phyloP scores from a whole-genome alignment of 2,797 vertebrate genomes.

The Liparis tanakae region DNA sequence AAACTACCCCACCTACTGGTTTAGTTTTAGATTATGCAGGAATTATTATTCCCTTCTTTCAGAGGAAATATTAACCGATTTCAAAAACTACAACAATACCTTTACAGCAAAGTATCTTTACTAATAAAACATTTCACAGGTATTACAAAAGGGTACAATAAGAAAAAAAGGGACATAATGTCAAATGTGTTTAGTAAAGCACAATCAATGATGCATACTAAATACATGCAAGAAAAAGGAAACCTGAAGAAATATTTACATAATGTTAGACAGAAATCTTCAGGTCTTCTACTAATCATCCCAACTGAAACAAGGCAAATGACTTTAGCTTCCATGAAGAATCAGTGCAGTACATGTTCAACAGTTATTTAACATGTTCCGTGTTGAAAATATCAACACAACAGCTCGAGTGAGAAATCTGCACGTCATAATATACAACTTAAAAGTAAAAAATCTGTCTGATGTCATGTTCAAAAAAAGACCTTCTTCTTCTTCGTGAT shows the following conservation, averaged over 20 bases:
- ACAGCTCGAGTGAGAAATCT: conserved; percentile 1
- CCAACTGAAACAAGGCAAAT: neutral
- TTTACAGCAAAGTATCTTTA: neutral
- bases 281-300: neutral
- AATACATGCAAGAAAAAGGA: conserved; percentile 26
- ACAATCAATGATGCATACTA: conserved; percentile 9
- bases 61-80: neutral
- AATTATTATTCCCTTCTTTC: neutral
- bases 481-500: conserved; percentile 8
- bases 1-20: conserved; percentile 34
- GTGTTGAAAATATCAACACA: conserved; percentile 19
- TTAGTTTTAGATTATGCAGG: neutral
- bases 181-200: conserved; percentile 39
- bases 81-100: neutral
- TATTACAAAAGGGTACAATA: neutral
- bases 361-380: neutral
- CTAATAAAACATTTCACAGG: neutral
- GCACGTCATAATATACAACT: neutral
- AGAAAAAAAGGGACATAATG: neutral
- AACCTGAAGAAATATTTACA: conserved; percentile 14
- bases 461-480: conserved; percentile 8
- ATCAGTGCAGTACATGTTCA: neutral
- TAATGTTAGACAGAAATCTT: neutral
- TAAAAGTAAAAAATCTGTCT: neutral
- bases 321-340: conserved; percentile 6